These are phyloP conservation scores for Myiozetetes cayanensis DNA, from an alignment of 2,113 vertebrate species.

Conservation along the genomic window DNA sequence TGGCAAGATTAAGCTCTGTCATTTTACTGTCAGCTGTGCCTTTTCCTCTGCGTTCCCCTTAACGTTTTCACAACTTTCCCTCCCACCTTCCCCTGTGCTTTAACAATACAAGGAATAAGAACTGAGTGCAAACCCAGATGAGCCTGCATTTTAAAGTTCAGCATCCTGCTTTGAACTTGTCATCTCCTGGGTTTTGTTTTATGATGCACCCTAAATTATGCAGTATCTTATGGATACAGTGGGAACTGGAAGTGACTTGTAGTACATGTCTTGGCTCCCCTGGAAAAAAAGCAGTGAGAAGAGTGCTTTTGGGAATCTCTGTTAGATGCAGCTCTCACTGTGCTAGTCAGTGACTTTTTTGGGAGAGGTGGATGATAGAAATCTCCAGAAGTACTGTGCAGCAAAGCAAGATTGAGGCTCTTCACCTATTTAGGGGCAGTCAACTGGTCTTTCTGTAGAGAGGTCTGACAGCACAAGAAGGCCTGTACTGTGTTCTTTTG, in stretches of 20 bases:
- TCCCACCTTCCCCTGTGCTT: not conserved
- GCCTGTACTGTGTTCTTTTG: rapidly evolving
- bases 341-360: not conserved
- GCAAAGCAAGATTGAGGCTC: not conserved
- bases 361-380: not conserved
- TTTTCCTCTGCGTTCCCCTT: not conserved
- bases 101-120: not conserved
- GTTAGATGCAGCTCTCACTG: not conserved
- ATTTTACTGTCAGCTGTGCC: not conserved
- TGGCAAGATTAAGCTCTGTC: not conserved
- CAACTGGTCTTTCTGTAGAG: not conserved
- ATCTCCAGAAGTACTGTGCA: not conserved
- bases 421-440: not conserved
- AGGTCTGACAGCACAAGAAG: too few relatives aligned
- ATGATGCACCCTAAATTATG: not conserved
- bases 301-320: not conserved
- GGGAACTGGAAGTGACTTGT: not conserved
- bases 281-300: not conserved
- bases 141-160: not conserved
- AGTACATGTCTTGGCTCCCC: not conserved
- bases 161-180: not conserved
- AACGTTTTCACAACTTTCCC: not conserved
- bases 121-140: not conserved
- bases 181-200: not conserved
- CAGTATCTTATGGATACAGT: not conserved